Evolutionary conservation across 2,797 vertebrate genomes (phyloP), one percentile per base, ranked within the genome.

Genomic region (Rachycentron canadum): DNA sequence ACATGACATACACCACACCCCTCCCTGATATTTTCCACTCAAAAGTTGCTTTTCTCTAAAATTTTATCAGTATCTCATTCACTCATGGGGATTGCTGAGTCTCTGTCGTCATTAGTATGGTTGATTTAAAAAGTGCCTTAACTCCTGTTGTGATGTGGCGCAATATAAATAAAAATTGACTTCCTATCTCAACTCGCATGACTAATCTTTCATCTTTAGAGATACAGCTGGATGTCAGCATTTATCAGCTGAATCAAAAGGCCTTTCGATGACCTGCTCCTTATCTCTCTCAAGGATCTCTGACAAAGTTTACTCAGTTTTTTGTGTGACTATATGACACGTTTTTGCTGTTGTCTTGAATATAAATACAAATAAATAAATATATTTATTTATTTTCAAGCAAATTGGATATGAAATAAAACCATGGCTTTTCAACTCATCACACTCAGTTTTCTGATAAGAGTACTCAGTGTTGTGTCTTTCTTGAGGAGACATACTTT

Each of bases 181-280:
- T 36, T 10, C n/a, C n/a, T n/a, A 2, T 1, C 34, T 36, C 4
- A 64, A 17, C 36, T 13, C 7, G 21, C 30, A 58, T 41, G 0
- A 23, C 28, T n/a, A 3, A 7, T 28, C 40, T 23, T 32, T 0
- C 5, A 49, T 25, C 49, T 58, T 32, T 50, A 23, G 13, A 30
- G 11, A 26, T 28, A 30, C 41, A 65, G 50, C 38, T 52, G 0
- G 26, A 26, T 23, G 34, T 38, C 36, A 57, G 36, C 34, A 34
- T 4, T 52, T 26, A 34, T 45, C 7, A 60, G 19, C 10, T 32
- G 28, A 62, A 69, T 66, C 78, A 65, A 0, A 0, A 57, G 13
- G 43, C 36, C 34, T 45, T 60, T 56, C 28, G 70, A 32, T 76
- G 50, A 63, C 41, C 32, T 50, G 57, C 25, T 45, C 67, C 26